phyloP scores from a whole-genome alignment of 2,888 invertebrate species.

The Spisula subtruncata region DNA sequence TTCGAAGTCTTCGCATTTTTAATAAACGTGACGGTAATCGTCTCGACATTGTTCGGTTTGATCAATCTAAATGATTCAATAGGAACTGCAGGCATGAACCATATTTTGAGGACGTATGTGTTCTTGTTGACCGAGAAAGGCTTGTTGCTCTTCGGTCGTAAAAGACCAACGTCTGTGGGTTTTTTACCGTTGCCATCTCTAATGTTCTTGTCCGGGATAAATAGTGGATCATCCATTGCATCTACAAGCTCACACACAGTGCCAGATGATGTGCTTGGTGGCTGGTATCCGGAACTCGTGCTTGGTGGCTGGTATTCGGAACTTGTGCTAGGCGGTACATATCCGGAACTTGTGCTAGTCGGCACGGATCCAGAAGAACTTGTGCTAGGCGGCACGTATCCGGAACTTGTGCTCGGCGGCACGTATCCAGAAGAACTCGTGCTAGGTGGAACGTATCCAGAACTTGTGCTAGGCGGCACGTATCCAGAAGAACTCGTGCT shows the following conservation, averaged over 20 bases:
- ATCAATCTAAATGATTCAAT: conserved; percentile 33
- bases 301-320: not conserved
- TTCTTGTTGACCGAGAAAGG: conserved; percentile 37
- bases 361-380: not conserved
- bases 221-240: conserved; percentile 38
- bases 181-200: conserved; percentile 15
- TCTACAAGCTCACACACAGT: conserved; percentile 23
- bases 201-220: conserved; percentile 34
- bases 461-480: not conserved
- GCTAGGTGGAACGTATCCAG: not conserved
- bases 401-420: not conserved
- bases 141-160: conserved; percentile 39
- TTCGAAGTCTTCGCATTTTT: not conserved
- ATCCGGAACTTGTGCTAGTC: conserved; percentile 1
- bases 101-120: conserved; percentile 25
- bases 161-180: not conserved
- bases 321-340: not conserved
- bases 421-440: not conserved
- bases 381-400: not conserved
- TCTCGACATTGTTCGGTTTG: conserved; percentile 26
- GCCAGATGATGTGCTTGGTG: not conserved
- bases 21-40: conserved; percentile 42
- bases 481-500: not conserved
- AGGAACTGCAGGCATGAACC: conserved; percentile 42
- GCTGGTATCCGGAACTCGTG: not conserved